phyloP scores from a whole-genome alignment of 2,113 vertebrate genomes.

The Tragelaphus strepsiceros region DNA sequence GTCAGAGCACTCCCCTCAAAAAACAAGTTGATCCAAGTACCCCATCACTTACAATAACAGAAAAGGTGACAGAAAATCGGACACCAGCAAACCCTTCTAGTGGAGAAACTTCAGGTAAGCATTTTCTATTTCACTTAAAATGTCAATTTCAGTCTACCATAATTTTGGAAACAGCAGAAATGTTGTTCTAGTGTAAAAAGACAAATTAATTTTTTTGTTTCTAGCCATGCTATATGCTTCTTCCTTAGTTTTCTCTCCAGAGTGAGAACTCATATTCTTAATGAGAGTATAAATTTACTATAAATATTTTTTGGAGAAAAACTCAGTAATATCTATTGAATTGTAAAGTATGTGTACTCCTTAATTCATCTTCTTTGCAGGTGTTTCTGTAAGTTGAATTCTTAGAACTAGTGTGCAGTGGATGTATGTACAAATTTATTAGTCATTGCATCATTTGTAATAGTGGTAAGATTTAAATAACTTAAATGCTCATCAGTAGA shows the following conservation, averaged over 20 bases:
- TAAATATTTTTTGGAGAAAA: not conserved
- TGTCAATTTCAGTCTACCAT: rapidly evolving
- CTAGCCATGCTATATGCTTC: not conserved
- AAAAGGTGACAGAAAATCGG: slow-evolving; percentile 34
- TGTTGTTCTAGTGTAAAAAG: not conserved
- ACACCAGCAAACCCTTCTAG: slow-evolving; percentile 25
- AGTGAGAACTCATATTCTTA: not conserved
- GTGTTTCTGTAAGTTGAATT: not conserved
- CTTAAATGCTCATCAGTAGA: not conserved
- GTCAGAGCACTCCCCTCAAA: slow-evolving; percentile 63
- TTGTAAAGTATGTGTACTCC: not conserved
- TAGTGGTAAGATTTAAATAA: not conserved
- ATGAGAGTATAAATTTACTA: not conserved
- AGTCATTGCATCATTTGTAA: not conserved
- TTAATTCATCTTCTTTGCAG: not conserved
- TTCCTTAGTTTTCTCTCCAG: not conserved
- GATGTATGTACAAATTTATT: not conserved
- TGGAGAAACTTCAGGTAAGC: slow-evolving; percentile 62
- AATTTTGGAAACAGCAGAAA: not conserved
- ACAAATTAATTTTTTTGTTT: not conserved
- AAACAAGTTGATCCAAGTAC: slow-evolving; percentile 62
- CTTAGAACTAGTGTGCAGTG: not conserved
- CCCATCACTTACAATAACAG: not conserved
- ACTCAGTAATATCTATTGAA: not conserved
- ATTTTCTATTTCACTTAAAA: not conserved